A percentile compares a stretch with the other conserved stretches of the same genome.
Conservation (phyloP, 2,797 vertebrate species). For the Cyprinodon diabolis region DNA sequence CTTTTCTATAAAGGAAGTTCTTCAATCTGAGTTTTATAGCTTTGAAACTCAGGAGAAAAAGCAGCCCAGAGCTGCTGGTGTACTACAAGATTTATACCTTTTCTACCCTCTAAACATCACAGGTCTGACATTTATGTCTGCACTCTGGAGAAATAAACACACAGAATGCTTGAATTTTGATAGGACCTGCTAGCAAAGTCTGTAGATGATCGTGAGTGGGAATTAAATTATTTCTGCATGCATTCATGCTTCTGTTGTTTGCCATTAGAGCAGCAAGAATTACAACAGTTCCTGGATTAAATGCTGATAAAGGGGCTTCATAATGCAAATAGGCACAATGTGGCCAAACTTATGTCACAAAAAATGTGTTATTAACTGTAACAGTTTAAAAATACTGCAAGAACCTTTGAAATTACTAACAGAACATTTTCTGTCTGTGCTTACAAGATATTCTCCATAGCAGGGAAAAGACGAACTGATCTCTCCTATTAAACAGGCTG, state of each 20-base stretch:
- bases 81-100: constrained; percentile 10
- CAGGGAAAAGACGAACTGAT: not conserved
- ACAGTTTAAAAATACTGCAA: not conserved
- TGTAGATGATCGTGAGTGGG: constrained; percentile 11
- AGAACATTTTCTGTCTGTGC: not conserved
- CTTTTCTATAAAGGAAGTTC: not conserved
- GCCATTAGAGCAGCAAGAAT: not conserved
- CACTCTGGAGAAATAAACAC: constrained; percentile 9
- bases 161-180: constrained; percentile 31
- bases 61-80: constrained; percentile 12
- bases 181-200: constrained; percentile 9
- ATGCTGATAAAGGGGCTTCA: not conserved
- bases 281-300: not conserved
- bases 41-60: constrained; percentile 12
- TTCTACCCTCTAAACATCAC: constrained; percentile 11
- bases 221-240: constrained; percentile 15
- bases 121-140: constrained; percentile 33
- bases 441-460: not conserved
- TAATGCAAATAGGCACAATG: not conserved
- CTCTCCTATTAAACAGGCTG: not conserved
- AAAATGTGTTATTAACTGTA: not conserved
- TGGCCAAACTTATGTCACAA: not conserved
- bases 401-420: not conserved
- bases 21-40: constrained; percentile 22
- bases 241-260: constrained; percentile 11